A percentile compares a stretch with the other conserved stretches of the same genome.
Evolutionary conservation across 2,888 invertebrate species (phyloP).

Genomic region (Drosophila flavopinicola): DNA sequence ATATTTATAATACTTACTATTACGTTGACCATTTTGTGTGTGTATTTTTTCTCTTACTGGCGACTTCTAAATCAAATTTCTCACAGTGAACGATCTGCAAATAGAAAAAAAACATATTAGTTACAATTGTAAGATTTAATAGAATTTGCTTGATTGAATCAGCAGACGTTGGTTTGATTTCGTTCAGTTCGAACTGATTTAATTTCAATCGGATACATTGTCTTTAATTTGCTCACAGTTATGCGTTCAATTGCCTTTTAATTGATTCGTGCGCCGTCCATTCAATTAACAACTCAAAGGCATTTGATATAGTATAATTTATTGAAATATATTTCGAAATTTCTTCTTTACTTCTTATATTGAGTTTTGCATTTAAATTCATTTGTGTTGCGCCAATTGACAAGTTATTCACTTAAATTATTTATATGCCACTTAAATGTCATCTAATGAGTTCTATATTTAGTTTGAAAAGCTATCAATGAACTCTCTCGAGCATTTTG

Average conservation of each 20-base stretch:
- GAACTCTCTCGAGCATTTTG: slow-evolving; percentile 29
- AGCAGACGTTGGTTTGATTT: slow-evolving; percentile 44
- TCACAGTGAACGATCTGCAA: slow-evolving; percentile 39
- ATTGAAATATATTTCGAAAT: slow-evolving; percentile 31
- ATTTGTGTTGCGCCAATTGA: slow-evolving; percentile 9
- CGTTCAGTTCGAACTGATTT: slow-evolving; percentile 6
- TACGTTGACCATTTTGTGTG: slow-evolving; percentile 81
- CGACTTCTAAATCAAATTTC: neutral
- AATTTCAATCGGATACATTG: slow-evolving; percentile 31
- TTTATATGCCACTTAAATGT: slow-evolving; percentile 47
- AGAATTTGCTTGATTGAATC: slow-evolving; percentile 46
- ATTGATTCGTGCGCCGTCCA: slow-evolving; percentile 61
- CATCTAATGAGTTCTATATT: slow-evolving; percentile 62
- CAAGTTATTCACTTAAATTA: slow-evolving; percentile 12
- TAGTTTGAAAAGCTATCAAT: slow-evolving; percentile 40
- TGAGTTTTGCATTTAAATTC: slow-evolving; percentile 42
- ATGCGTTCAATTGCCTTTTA: slow-evolving; percentile 56
- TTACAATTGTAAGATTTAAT: slow-evolving; percentile 13
- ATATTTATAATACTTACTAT: slow-evolving; percentile 67
- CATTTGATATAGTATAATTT: slow-evolving; percentile 53
- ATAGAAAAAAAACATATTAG: slow-evolving; percentile 14
- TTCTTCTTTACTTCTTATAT: slow-evolving; percentile 1
- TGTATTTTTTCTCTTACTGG: slow-evolving; percentile 4
- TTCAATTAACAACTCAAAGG: slow-evolving; percentile 42
- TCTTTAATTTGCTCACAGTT: slow-evolving; percentile 52